phyloP scores from a whole-genome alignment of 2,113 vertebrate genomes.

The Sinocyclocheilus rhinocerous region DNA sequence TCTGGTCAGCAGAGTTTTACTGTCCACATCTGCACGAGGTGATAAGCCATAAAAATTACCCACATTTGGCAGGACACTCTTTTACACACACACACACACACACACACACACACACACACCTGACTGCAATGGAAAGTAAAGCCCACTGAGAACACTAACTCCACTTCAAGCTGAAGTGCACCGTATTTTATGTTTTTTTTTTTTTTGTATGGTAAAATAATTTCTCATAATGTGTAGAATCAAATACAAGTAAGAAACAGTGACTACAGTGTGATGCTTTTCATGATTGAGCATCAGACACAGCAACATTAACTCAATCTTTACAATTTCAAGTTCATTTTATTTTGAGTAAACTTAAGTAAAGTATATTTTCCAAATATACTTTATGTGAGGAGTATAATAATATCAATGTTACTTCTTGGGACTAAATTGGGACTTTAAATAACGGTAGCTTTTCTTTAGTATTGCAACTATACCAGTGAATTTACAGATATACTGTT shows the following conservation, averaged over 20 bases:
- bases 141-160: background rate
- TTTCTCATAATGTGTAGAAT: too few relatives aligned
- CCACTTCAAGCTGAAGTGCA: background rate
- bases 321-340: background rate
- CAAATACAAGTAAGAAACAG: too few relatives aligned
- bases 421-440: background rate
- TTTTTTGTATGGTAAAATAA: too few relatives aligned
- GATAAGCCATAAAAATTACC: slow-evolving; percentile 58
- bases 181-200: background rate
- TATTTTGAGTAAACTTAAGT: background rate
- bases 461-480: too few relatives aligned
- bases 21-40: slow-evolving; percentile 55
- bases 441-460: too few relatives aligned
- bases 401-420: background rate
- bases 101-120: slow-evolving; percentile 36
- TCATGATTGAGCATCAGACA: too few relatives aligned
- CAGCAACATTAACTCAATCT: background rate
- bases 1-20: slow-evolving; percentile 57
- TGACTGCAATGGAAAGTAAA: background rate
- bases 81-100: slow-evolving; percentile 31
- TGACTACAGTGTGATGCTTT: too few relatives aligned
- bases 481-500: too few relatives aligned
- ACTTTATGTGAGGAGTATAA: background rate
- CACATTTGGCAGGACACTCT: slow-evolving; percentile 41
- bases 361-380: background rate